phyloP scores from a whole-genome alignment of 2,888 invertebrate genomes.

The Brachypterus glaber region DNA sequence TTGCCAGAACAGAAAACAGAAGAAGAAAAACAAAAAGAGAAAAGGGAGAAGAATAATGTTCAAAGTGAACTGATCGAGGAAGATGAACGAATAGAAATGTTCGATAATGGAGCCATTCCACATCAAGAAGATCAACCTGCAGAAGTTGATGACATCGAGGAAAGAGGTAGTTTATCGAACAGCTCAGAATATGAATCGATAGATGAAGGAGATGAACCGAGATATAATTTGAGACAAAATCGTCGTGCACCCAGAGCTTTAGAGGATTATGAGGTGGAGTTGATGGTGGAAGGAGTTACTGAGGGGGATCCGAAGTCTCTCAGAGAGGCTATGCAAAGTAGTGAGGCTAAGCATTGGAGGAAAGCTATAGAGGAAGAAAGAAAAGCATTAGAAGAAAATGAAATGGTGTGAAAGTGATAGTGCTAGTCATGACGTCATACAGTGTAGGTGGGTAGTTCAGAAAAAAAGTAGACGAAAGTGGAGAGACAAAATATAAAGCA shows the following conservation, averaged over 20 bases:
- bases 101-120: background rate
- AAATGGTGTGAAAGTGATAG: too few relatives aligned
- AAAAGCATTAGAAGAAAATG: constrained; percentile 11
- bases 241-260: too few relatives aligned
- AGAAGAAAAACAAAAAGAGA: too few relatives aligned
- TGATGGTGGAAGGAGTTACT: constrained; percentile 4
- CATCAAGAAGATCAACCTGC: too few relatives aligned
- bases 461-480: too few relatives aligned
- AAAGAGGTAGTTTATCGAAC: constrained; percentile 3
- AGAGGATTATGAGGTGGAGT: constrained; percentile 8
- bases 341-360: constrained; percentile 8
- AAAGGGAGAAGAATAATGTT: constrained; percentile 3
- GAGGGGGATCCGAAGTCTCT: constrained; percentile 5
- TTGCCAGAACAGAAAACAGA: too few relatives aligned
- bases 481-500: too few relatives aligned
- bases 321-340: constrained; percentile 7
- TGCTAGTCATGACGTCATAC: too few relatives aligned
- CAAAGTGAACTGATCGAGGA: background rate
- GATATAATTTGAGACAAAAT: too few relatives aligned
- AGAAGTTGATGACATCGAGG: constrained; percentile 1
- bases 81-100: constrained; percentile 5
- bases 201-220: constrained; percentile 1
- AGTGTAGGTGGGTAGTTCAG: too few relatives aligned
- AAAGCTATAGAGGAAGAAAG: constrained; percentile 10
- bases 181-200: background rate